Base-by-base conservation (phyloP, 2,113 vertebrate species). In the Toxostoma redivivum region DNA sequence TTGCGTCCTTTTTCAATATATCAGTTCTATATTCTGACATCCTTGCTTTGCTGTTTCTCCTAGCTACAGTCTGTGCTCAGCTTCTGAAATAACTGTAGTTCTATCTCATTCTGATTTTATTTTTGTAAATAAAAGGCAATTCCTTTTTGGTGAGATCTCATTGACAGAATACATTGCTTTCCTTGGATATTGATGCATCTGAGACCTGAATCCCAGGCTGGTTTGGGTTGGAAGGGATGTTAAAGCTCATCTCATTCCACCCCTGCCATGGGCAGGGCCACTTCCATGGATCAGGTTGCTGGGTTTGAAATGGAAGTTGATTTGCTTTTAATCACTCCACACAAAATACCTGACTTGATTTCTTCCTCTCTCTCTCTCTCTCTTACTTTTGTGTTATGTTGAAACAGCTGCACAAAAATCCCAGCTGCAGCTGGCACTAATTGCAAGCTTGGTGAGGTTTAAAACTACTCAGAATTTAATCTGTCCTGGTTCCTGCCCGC, bases 151-250 rank as follows among this genome's bases (percentile, higher is more conserved):
- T 57, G 33, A 50, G 23, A 10, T 40, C 23, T 20, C 16, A 17
- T 0, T 15, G 19, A 23, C 33, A 9, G 8, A 61, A 24, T 9
- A 1, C 10, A 6, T 5, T 35, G 0, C 9, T 40, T 83, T 21
- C 20, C 5, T 15, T 48, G 37, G 3, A 0, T 70, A 3, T 25
- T 7, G 25, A 4, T 67, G 28, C 8, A 11, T 78, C 45, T 58
- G 47, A 9, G 17, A 19, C 7, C 14, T 5, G 48, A 33, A 42
- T 69, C 35, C 12, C 40, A 48, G 31, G 2, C 4, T 14, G 9
- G 7, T 62, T 90, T 48, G 79, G 7, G 15, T 20, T 47, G 17
- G 35, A 54, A 82, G 35, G 24, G n/a, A 27, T 45, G 8, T 27
- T 54, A 22, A 42, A 76, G 5, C 47, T 74, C 25, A 15, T 40